Evolutionary conservation across 1,140 invertebrate species (phyloP), one percentile per base, ranked within the genome.

Genomic region (Helicoverpa armigera): DNA sequence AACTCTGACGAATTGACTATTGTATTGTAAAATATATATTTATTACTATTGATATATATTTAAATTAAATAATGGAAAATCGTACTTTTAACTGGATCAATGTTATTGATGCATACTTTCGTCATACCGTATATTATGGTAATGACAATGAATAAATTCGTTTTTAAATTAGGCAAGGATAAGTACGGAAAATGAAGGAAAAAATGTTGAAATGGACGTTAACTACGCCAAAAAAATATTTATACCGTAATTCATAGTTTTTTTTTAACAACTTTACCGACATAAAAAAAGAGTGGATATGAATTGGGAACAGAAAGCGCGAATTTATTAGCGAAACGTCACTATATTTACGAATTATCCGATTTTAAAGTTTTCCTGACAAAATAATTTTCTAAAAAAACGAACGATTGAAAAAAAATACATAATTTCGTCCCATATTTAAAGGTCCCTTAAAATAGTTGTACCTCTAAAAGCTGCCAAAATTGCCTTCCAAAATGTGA

Each of bases 311-410:
- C 74, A 81, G 70, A 60, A 23, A 54, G 56, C 56, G 56, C 80
- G 80, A 81, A 81, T 81, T 81, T 81, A 81, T 77, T 81, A 81
- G 80, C 74, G 51, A 77, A 77, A 60, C 18, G 51, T 75, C 79
- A 67, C 54, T 80, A 60, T 74, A 80, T 73, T 74, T 74, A 74
- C 70, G 35, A 54, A 80, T 75, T 63, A 73, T 10, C 70, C 70
- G 53, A 73, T 73, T 73, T 73, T 43, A 56, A 58, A 73, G 23
- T 61, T 63, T 50, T 23, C 29, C 35, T 3, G 51, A 73, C 54
- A 73, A 56, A 35, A 73, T 54, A 12, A 56, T 73, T 73, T 58
- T 73, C 18, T 29, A 69, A 53, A 43, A n/a, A n/a, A 51, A 10
- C 51, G 16, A 69, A 51, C 16, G 51, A n/a, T 12, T 50, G 51